A percentile compares a stretch with the other conserved stretches of the same genome.
Conservation (phyloP, 2,113 vertebrate genomes). For the Eleginops maclovinus region DNA sequence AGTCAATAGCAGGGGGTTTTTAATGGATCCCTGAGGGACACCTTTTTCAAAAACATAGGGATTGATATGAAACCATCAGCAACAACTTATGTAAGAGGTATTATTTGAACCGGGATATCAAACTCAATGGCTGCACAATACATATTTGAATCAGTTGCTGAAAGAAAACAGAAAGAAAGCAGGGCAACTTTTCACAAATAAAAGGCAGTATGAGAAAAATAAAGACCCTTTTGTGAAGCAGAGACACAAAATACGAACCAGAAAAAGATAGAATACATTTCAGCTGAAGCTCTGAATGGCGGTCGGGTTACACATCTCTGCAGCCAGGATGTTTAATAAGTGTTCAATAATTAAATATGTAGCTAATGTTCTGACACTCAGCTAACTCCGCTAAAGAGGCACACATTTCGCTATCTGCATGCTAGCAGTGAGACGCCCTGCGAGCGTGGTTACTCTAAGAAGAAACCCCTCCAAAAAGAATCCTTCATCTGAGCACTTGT, state of each 20-base stretch:
- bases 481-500: slow-evolving; percentile 36
- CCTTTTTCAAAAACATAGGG: background rate
- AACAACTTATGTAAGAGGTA: background rate
- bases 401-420: slow-evolving; percentile 23
- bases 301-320: background rate
- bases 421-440: slow-evolving; percentile 34
- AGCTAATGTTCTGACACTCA: slow-evolving; percentile 10
- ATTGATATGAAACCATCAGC: background rate
- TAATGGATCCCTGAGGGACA: background rate
- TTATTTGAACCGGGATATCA: background rate
- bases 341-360: background rate
- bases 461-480: background rate
- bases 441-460: slow-evolving; percentile 13
- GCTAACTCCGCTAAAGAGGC: slow-evolving; percentile 17
- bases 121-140: background rate
- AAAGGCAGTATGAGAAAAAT: too few species aligned
- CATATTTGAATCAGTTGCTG: background rate
- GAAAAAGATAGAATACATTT: slow-evolving; percentile 3
- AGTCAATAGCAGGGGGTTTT: background rate
- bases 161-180: background rate
- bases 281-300: background rate
- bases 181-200: too few species aligned
- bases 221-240: too few species aligned
- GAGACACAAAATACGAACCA: too few species aligned
- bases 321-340: background rate